Percentiles rank a stretch among this genome's conserved stretches.
Conservation (phyloP, 2,888 invertebrate genomes). For the Drosophila birchii region DNA sequence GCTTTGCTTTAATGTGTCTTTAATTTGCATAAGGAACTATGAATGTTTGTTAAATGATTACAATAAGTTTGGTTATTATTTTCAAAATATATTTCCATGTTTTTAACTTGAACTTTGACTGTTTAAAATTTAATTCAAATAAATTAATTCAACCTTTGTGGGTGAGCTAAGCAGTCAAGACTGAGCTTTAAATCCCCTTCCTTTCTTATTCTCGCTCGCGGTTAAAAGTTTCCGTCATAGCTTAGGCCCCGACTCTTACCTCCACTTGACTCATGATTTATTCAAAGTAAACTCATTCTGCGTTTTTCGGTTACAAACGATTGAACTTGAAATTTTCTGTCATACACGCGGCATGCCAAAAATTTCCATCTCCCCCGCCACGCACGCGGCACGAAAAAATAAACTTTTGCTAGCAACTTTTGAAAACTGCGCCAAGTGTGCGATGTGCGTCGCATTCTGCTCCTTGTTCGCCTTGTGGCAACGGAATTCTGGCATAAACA, state of each 20-base stretch:
- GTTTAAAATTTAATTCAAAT: too few species aligned
- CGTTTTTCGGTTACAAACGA: conserved; percentile 63
- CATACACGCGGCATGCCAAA: conserved; percentile 37
- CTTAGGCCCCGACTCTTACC: conserved; percentile 8
- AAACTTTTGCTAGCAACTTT: conserved; percentile 61
- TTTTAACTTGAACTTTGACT: neutral
- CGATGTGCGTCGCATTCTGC: conserved; percentile 32
- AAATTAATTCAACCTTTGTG: neutral
- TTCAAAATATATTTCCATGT: neutral
- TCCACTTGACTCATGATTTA: conserved; percentile 66
- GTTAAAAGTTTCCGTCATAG: conserved; percentile 55
- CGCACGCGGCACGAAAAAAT: conserved; percentile 5
- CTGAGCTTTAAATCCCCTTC: neutral
- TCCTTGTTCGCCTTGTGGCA: conserved; percentile 39
- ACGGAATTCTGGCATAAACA: conserved; percentile 59
- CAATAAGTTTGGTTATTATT: neutral
- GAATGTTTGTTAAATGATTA: too few species aligned
- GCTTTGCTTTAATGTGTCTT: too few species aligned
- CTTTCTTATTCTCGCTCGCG: conserved; percentile 16
- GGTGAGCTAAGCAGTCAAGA: neutral
- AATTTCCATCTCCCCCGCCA: conserved; percentile 15
- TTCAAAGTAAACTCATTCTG: conserved; percentile 76
- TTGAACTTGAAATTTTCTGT: conserved; percentile 64
- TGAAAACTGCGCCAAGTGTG: conserved; percentile 57
- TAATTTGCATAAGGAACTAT: too few species aligned